phyloP scores from a whole-genome alignment of 2,113 vertebrate species.

The Ictidomys tridecemlineatus region DNA sequence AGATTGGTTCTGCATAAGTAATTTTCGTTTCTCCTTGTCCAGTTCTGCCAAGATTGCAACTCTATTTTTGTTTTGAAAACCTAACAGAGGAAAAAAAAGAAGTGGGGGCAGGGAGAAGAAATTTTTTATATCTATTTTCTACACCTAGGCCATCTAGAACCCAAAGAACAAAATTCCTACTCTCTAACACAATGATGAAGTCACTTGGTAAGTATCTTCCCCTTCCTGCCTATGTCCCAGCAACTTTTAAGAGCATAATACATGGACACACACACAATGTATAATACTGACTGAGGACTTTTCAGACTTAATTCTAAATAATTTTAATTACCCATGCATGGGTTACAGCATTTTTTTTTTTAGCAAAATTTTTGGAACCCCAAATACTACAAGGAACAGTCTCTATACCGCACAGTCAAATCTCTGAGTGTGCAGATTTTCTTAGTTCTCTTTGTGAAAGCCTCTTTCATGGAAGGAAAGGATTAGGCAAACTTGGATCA shows the following conservation, averaged over 20 bases:
- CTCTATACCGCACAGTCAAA: not conserved
- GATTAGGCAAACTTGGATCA: not conserved
- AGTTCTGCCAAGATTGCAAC: constrained; percentile 97
- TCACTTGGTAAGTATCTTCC: constrained; percentile 55
- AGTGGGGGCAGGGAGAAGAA: constrained; percentile 67
- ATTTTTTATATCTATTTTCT: constrained; percentile 74
- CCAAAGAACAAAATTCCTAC: constrained; percentile 60
- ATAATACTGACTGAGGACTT: not conserved
- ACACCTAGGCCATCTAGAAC: constrained; percentile 64
- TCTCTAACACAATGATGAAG: constrained; percentile 65
- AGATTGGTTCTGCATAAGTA: constrained; percentile 96
- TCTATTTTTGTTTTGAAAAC: constrained; percentile 96
- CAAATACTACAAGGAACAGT: not conserved
- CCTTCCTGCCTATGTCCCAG: not conserved
- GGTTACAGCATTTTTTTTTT: constrained; percentile 9
- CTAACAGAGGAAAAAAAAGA: constrained; percentile 83
- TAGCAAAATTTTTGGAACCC: not conserved
- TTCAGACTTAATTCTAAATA: constrained; percentile 13
- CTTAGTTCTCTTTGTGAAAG: not conserved
- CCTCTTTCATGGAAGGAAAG: not conserved
- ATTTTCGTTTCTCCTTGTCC: constrained; percentile 97
- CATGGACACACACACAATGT: not conserved
- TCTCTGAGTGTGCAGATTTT: not conserved
- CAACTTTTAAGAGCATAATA: not conserved
- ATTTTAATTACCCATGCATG: not conserved